These are phyloP conservation scores for Pseudomugil tenellus DNA, from an alignment of 2,797 vertebrate genomes.

Conservation along the genomic window DNA sequence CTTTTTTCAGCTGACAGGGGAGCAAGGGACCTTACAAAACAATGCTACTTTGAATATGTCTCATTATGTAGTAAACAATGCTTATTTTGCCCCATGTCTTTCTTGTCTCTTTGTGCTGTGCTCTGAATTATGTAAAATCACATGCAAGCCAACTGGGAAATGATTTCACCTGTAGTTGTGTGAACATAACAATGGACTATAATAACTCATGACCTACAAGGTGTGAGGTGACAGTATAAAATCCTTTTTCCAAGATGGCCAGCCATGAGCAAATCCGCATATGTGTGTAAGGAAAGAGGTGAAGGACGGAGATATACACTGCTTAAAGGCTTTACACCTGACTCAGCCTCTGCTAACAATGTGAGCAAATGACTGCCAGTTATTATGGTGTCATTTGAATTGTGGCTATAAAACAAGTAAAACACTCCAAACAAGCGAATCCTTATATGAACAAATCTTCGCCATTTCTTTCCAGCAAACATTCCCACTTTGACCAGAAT, in stretches of 20 bases:
- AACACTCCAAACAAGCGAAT: not conserved
- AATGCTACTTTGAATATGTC: not conserved
- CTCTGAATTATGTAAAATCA: not conserved
- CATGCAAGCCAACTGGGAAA: not conserved
- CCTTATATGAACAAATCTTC: not conserved
- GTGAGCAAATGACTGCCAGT: too few species aligned
- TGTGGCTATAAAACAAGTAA: too few species aligned
- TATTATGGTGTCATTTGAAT: too few species aligned
- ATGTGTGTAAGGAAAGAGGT: too few species aligned
- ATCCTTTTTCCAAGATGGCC: not conserved
- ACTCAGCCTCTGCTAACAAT: too few species aligned
- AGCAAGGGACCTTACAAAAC: not conserved
- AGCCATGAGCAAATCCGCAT: not conserved
- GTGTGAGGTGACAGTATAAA: not conserved
- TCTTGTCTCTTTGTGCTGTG: not conserved
- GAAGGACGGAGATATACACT: too few species aligned
- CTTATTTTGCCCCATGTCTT: not conserved
- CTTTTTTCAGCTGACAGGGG: not conserved
- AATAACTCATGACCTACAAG: not conserved
- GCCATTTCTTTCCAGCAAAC: too few species aligned
- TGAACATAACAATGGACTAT: not conserved
- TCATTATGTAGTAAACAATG: slow-evolving; percentile 1
- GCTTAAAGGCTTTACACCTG: too few species aligned
- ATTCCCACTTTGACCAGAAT: too few species aligned
- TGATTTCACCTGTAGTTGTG: not conserved